These are phyloP conservation scores for Platypus cylindrus DNA, from an alignment of 2,888 invertebrate species.

Conservation along the genomic window DNA sequence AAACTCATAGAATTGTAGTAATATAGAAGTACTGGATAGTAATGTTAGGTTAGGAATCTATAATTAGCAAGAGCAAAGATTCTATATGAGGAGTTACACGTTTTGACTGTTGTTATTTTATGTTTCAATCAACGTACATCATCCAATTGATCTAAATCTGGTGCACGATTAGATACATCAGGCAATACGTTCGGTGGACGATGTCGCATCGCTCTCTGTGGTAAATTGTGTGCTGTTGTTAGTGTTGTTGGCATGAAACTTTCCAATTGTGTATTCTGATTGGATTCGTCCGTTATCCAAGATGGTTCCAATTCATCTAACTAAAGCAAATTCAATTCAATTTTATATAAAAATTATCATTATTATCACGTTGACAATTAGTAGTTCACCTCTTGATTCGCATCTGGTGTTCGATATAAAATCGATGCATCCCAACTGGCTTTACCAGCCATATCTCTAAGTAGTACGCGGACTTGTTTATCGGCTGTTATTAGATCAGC, in stretches of 20 bases:
- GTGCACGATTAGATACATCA: conserved; percentile 65
- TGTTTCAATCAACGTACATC: conserved; percentile 76
- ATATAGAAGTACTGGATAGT: too few species aligned
- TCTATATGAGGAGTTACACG: too few species aligned
- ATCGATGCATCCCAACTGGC: conserved; percentile 94
- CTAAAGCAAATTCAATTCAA: conserved; percentile 5
- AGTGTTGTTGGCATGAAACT: conserved; percentile 25
- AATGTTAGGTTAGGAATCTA: not conserved
- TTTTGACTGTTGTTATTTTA: too few species aligned
- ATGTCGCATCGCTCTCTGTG: conserved; percentile 57
- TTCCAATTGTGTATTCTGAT: conserved; percentile 27
- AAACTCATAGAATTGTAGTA: too few species aligned
- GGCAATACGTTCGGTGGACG: conserved; percentile 67
- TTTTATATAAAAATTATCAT: conserved; percentile 1
- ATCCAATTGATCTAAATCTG: conserved; percentile 83
- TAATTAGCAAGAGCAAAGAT: too few species aligned
- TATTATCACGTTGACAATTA: too few species aligned
- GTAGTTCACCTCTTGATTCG: conserved; percentile 10
- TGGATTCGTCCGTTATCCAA: conserved; percentile 4
- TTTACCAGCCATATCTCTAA: conserved; percentile 87
- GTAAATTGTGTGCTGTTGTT: conserved; percentile 31
- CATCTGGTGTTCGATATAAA: conserved; percentile 65
- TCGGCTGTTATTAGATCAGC: conserved; percentile 67
- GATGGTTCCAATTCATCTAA: conserved; percentile 2
- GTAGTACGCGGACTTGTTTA: conserved; percentile 64